Conservation (phyloP, 2,113 vertebrate species). For the Ceratotherium simum region DNA sequence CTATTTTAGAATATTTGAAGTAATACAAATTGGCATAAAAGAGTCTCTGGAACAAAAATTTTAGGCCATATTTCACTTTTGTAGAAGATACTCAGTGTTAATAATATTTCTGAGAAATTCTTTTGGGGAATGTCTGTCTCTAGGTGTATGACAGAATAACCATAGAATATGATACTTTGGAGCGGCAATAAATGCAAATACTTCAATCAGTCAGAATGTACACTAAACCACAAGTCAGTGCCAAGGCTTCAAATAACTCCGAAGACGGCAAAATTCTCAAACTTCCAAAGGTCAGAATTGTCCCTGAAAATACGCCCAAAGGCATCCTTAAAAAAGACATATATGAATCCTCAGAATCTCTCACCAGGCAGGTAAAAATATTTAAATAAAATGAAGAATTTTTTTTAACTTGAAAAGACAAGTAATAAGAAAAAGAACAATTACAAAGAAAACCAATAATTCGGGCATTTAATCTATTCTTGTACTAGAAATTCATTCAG, state of each 20-base stretch:
- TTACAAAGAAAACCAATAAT: neutral
- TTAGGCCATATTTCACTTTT: neutral
- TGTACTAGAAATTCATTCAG: neutral
- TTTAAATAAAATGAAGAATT: neutral
- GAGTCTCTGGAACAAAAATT: neutral
- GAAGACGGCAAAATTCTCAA: neutral
- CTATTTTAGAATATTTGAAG: neutral
- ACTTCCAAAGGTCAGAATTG: neutral
- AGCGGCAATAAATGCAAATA: neutral
- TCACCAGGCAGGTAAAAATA: neutral
- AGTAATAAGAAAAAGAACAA: neutral
- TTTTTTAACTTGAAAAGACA: constrained; percentile 36
- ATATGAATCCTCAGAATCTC: neutral
- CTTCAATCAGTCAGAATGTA: neutral
- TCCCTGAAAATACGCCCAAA: neutral
- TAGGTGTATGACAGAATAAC: neutral
- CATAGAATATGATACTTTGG: neutral
- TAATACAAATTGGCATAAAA: neutral
- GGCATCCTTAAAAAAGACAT: neutral
- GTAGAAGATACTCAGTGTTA: neutral
- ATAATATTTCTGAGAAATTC: constrained; percentile 30
- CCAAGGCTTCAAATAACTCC: neutral
- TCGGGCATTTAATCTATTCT: neutral
- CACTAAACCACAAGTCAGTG: neutral
- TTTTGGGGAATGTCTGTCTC: neutral